phyloP scores from a whole-genome alignment of 2,888 invertebrate species.

The Lissonota sp. region DNA sequence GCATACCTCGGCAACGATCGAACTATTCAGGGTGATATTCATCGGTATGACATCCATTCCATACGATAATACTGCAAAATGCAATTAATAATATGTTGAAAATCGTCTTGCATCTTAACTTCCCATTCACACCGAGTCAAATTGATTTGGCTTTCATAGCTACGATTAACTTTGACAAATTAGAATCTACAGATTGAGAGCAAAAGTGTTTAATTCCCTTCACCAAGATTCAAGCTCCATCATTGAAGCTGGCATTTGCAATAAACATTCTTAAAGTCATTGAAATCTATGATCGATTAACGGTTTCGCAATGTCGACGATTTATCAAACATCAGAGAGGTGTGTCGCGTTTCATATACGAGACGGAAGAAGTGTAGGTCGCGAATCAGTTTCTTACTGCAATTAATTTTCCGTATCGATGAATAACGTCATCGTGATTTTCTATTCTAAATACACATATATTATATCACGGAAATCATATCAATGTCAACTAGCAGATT shows the following conservation, averaged over 20 bases:
- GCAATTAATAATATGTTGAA: too few relatives aligned
- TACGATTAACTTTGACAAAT: too few relatives aligned
- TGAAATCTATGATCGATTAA: conserved; percentile 28
- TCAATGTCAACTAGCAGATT: neutral
- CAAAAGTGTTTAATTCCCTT: too few relatives aligned
- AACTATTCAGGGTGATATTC: conserved; percentile 82
- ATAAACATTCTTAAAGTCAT: too few relatives aligned
- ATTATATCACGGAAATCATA: conserved; percentile 5
- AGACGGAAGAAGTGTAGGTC: neutral
- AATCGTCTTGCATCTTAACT: too few relatives aligned
- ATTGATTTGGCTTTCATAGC: too few relatives aligned
- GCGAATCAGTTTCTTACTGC: neutral
- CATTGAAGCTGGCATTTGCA: too few relatives aligned
- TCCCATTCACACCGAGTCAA: too few relatives aligned
- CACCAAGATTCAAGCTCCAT: too few relatives aligned
- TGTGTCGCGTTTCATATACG: neutral
- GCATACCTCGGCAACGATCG: conserved; percentile 86
- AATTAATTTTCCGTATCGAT: neutral
- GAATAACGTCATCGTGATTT: neutral
- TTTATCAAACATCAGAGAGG: conserved; percentile 7
- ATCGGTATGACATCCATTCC: conserved; percentile 72
- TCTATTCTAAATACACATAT: neutral
- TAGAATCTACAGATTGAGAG: too few relatives aligned
- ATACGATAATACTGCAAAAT: conserved; percentile 79
- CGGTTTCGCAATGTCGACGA: conserved; percentile 16